A percentile compares a stretch with the other conserved stretches of the same genome.
Evolutionary conservation across 2,888 invertebrate species (phyloP).

Genomic region (Zele albiditarsus): DNA sequence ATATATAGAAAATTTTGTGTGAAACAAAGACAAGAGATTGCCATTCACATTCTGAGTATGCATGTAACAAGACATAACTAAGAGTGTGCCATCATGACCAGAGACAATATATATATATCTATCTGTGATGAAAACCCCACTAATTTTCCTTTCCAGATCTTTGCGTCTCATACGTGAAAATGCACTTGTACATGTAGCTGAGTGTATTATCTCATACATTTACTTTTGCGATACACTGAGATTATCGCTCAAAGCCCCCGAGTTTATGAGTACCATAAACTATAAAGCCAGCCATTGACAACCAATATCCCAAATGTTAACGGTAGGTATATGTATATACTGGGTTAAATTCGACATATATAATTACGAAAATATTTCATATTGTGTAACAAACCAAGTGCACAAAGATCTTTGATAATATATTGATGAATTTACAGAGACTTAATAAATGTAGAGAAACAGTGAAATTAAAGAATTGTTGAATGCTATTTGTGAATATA

Average conservation of each 20-base stretch:
- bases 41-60: constrained; percentile 59
- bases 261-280: constrained; percentile 54
- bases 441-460: too few species aligned
- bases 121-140: neutral
- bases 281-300: constrained; percentile 52
- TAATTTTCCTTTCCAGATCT: neutral
- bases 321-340: constrained; percentile 40
- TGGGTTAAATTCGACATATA: constrained; percentile 29
- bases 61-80: constrained; percentile 1
- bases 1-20: neutral
- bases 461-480: too few species aligned
- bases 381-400: too few species aligned
- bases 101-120: neutral
- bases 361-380: neutral
- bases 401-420: too few species aligned
- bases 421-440: too few species aligned
- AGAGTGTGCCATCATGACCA: neutral
- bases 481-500: too few species aligned
- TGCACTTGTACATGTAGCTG: constrained; percentile 6
- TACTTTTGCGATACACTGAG: constrained; percentile 41
- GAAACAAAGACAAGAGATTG: constrained; percentile 47
- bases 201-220: constrained; percentile 35
- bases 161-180: neutral
- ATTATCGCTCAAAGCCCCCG: constrained; percentile 50
- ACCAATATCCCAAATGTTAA: constrained; percentile 52